A percentile compares a stretch with the other conserved stretches of the same genome.
Conservation (phyloP, 2,888 invertebrate species). For the Sipha maydis region DNA sequence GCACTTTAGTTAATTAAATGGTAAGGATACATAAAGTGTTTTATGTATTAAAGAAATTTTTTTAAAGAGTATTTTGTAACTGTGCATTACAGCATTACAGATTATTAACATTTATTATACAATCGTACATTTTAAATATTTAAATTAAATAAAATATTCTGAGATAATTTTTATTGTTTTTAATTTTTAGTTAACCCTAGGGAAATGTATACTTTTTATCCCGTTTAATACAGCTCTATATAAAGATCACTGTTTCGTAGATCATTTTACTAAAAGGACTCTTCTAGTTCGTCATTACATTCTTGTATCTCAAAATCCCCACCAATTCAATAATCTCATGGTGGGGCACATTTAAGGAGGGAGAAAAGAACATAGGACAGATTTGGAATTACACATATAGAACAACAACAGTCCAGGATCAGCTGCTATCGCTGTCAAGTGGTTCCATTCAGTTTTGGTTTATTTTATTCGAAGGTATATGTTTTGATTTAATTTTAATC, state of each 20-base stretch:
- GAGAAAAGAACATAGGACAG: constrained; percentile 46
- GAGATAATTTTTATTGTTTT: background rate
- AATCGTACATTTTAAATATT: background rate
- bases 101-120: background rate
- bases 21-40: background rate
- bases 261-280: constrained; percentile 57
- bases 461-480: constrained; percentile 59
- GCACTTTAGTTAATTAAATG: background rate
- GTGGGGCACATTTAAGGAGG: constrained; percentile 34
- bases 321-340: background rate
- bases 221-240: constrained; percentile 48
- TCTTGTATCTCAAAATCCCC: constrained; percentile 48
- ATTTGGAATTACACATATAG: constrained; percentile 59
- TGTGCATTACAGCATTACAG: no score
- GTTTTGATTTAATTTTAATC: background rate
- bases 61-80: background rate
- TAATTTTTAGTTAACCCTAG: background rate
- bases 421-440: constrained; percentile 59
- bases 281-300: constrained; percentile 49
- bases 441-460: constrained; percentile 57
- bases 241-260: constrained; percentile 53
- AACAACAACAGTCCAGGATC: constrained; percentile 60
- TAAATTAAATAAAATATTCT: no score
- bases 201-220: constrained; percentile 31
- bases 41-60: background rate